phyloP scores from a whole-genome alignment of 2,888 invertebrate species.

The Leucophenga maculata region DNA sequence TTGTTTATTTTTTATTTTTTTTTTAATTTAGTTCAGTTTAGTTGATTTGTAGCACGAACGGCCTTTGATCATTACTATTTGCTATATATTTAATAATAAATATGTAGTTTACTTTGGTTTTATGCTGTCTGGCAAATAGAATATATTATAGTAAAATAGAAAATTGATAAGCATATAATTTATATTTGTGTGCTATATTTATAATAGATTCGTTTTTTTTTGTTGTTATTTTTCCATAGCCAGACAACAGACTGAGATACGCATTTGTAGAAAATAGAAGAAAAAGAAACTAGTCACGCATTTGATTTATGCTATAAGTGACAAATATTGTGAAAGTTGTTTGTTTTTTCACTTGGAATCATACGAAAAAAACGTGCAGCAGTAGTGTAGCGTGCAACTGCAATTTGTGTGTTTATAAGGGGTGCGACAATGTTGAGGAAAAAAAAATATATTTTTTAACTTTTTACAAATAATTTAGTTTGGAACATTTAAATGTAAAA shows the following conservation, averaged over 20 bases:
- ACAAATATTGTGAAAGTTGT: slow-evolving; percentile 40
- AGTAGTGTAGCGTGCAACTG: too few species aligned
- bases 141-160: too few species aligned
- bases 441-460: too few species aligned
- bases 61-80: slow-evolving; percentile 8
- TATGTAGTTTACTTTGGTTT: slow-evolving; percentile 18
- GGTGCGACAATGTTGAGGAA: too few species aligned
- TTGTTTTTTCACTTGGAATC: background rate
- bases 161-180: slow-evolving; percentile 32
- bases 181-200: slow-evolving; percentile 37
- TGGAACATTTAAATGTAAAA: too few species aligned
- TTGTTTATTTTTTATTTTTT: background rate
- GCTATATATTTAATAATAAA: background rate
- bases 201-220: too few species aligned
- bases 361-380: background rate
- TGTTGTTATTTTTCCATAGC: too few species aligned
- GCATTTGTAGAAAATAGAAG: too few species aligned
- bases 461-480: too few species aligned
- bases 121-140: background rate
- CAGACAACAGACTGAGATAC: too few species aligned
- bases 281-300: too few species aligned
- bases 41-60: slow-evolving; percentile 34
- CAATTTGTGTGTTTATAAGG: too few species aligned
- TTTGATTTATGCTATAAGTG: slow-evolving; percentile 6
- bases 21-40: slow-evolving; percentile 19